phyloP scores from a whole-genome alignment of 1,140 invertebrate species.

The Myzus persicae region DNA sequence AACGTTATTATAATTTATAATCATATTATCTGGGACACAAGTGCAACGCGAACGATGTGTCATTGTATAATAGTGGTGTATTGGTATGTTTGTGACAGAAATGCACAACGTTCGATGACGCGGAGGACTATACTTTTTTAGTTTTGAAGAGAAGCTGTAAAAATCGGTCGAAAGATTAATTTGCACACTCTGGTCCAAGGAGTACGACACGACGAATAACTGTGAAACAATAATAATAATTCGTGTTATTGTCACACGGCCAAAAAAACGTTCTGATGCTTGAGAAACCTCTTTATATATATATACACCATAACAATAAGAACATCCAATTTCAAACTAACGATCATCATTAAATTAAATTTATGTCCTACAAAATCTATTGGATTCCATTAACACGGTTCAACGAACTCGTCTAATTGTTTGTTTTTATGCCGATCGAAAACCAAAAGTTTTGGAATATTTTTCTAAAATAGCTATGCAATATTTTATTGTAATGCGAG shows the following conservation, averaged over 20 bases:
- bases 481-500: background rate
- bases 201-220: background rate
- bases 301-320: background rate
- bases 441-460: background rate
- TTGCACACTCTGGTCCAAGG: background rate
- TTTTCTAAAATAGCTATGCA: background rate
- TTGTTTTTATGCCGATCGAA: background rate
- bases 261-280: conserved; percentile 5
- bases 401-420: conserved; percentile 46
- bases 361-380: conserved; percentile 26
- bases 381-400: conserved; percentile 13
- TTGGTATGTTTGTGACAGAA: background rate
- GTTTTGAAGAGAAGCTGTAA: background rate
- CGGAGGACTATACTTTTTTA: background rate
- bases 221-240: conserved; percentile 31
- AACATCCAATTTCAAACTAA: conserved; percentile 15
- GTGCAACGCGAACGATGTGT: background rate
- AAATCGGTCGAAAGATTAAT: background rate
- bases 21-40: conserved; percentile 9
- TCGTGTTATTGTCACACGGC: conserved; percentile 35
- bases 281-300: background rate
- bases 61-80: background rate
- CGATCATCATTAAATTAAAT: conserved; percentile 35
- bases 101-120: background rate
- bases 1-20: background rate